Conservation (phyloP, 2,888 invertebrate genomes). For the Callinectes sapidus region DNA sequence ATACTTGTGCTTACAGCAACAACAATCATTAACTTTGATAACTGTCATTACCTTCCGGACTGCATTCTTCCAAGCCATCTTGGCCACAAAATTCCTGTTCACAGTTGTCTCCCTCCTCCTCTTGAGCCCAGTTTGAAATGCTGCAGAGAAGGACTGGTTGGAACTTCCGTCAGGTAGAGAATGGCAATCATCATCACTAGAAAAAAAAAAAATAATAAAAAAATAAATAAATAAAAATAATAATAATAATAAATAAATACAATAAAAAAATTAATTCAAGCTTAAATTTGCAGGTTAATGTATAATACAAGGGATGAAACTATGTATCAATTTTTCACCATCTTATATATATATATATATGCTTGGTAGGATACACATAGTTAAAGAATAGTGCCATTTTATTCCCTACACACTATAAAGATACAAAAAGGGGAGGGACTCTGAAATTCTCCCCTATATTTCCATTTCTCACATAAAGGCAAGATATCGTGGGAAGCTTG, state of each 20-base stretch:
- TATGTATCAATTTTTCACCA: neutral
- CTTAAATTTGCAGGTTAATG: neutral
- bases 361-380: too few species aligned
- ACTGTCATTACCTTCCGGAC: slow-evolving; percentile 55
- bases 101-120: slow-evolving; percentile 39
- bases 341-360: neutral
- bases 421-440: too few species aligned
- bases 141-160: slow-evolving; percentile 68
- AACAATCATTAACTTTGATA: neutral
- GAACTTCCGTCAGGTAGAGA: slow-evolving; percentile 27
- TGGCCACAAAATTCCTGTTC: slow-evolving; percentile 56
- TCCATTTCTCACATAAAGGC: too few species aligned
- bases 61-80: slow-evolving; percentile 71
- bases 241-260: neutral
- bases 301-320: neutral
- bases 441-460: too few species aligned
- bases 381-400: too few species aligned
- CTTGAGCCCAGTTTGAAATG: slow-evolving; percentile 55
- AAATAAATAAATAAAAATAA: neutral
- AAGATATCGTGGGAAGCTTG: too few species aligned
- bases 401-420: too few species aligned
- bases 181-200: slow-evolving; percentile 47
- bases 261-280: neutral
- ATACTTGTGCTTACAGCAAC: neutral
- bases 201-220: neutral